These are phyloP conservation scores for Hydrophis major DNA, from an alignment of 2,797 vertebrate genomes.

Conservation along the genomic window DNA sequence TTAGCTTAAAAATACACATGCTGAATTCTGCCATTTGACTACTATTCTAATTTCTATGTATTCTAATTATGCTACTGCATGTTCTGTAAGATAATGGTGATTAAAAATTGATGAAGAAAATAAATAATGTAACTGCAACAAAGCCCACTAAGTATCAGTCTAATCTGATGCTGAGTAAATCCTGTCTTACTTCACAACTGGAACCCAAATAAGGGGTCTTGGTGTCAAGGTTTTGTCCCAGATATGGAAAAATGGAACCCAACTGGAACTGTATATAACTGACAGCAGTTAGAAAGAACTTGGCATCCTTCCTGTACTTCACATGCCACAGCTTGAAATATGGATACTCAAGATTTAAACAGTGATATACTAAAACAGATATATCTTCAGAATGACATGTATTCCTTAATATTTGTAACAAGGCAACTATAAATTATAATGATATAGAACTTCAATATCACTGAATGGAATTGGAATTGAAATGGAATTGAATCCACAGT, in stretches of 20 bases:
- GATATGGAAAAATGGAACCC: neutral
- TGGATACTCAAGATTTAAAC: neutral
- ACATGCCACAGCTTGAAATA: neutral
- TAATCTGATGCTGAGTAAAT: conserved; percentile 1
- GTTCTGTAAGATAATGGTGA: neutral
- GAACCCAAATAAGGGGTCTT: neutral
- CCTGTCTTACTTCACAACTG: conserved; percentile 5
- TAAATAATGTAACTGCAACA: conserved; percentile 4
- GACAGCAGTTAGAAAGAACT: neutral
- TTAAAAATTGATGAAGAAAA: conserved; percentile 17
- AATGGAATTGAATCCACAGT: neutral
- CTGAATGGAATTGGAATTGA: neutral
- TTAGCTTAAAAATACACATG: neutral
- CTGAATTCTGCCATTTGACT: conserved; percentile 14
- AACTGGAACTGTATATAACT: neutral
- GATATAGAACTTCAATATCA: neutral
- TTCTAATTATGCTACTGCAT: conserved; percentile 6
- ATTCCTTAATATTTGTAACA: neutral
- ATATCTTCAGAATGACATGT: neutral
- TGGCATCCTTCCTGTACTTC: neutral
- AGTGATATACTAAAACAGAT: neutral
- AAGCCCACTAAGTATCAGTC: conserved; percentile 27
- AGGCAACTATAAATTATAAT: neutral
- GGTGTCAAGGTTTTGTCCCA: conserved; percentile 21
- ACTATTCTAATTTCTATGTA: conserved; percentile 37